A percentile compares a stretch with the other conserved stretches of the same genome.
Conservation (phyloP, 2,888 invertebrate genomes). For the Trachelus iudaicus region DNA sequence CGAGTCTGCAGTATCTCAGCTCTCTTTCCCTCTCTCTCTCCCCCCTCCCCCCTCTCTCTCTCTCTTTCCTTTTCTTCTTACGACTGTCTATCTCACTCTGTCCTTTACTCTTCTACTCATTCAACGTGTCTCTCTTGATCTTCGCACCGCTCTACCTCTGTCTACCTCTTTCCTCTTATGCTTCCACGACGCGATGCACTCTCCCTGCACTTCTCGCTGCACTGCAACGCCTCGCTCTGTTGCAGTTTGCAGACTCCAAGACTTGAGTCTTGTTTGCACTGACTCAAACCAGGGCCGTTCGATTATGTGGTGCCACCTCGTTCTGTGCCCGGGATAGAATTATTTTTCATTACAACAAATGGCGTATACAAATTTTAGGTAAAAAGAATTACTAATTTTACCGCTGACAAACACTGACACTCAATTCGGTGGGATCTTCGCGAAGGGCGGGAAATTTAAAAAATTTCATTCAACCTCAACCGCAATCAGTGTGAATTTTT, state of each 20-base stretch:
- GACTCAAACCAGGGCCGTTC: background rate
- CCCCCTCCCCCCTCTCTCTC: background rate
- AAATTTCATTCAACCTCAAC: background rate
- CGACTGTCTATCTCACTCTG: conserved; percentile 8
- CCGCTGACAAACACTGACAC: no score
- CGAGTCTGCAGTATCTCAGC: conserved; percentile 9
- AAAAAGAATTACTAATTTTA: no score
- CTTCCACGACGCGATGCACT: background rate
- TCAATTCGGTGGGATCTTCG: no score
- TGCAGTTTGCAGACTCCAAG: conserved; percentile 8
- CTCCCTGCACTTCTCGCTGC: background rate
- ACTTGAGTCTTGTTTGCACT: conserved; percentile 17
- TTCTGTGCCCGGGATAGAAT: background rate
- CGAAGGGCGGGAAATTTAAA: background rate
- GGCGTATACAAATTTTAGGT: no score
- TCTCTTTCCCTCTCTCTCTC: background rate
- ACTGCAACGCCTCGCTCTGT: background rate
- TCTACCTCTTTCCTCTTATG: background rate
- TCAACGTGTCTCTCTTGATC: background rate
- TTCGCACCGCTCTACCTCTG: conserved; percentile 2
- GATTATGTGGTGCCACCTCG: background rate
- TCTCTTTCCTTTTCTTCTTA: conserved; percentile 1
- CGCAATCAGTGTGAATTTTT: background rate
- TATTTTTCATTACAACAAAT: no score
- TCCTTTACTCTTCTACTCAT: background rate